Evolutionary conservation across 2,113 vertebrate species (phyloP).

Genomic region (Bombycilla garrulus): DNA sequence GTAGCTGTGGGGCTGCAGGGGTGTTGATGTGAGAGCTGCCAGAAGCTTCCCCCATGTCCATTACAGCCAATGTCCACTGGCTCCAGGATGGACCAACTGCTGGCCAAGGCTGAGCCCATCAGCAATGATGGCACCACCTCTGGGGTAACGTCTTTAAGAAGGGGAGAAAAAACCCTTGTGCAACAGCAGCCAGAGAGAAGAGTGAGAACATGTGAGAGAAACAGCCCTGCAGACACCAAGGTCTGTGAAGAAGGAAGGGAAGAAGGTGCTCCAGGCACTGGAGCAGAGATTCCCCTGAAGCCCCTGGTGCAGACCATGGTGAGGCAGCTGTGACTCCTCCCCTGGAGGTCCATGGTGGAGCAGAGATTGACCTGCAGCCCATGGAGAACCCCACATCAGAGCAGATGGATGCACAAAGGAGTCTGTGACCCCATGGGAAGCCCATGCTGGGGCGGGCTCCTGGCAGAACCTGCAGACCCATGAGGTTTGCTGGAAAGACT

Average conservation of each 20-base stretch:
- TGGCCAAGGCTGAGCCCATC: background rate
- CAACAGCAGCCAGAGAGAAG: background rate
- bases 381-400: background rate
- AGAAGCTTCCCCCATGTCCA: background rate
- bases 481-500: background rate
- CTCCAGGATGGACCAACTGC: background rate
- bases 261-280: background rate
- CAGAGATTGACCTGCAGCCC: background rate
- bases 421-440: background rate
- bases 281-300: background rate
- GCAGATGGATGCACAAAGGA: background rate
- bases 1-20: background rate
- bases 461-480: background rate
- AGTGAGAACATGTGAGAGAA: background rate
- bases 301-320: background rate
- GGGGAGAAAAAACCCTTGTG: too few relatives aligned
- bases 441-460: background rate
- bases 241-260: background rate
- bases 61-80: background rate
- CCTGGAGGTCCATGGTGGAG: too few relatives aligned
- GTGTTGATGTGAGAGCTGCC: background rate
- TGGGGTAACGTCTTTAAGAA: background rate
- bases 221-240: background rate
- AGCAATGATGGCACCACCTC: rapidly evolving
- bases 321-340: background rate